Percentiles rank a stretch among this genome's conserved stretches.
Conservation (phyloP, 2,888 invertebrate genomes). For the Diaphora mendica region DNA sequence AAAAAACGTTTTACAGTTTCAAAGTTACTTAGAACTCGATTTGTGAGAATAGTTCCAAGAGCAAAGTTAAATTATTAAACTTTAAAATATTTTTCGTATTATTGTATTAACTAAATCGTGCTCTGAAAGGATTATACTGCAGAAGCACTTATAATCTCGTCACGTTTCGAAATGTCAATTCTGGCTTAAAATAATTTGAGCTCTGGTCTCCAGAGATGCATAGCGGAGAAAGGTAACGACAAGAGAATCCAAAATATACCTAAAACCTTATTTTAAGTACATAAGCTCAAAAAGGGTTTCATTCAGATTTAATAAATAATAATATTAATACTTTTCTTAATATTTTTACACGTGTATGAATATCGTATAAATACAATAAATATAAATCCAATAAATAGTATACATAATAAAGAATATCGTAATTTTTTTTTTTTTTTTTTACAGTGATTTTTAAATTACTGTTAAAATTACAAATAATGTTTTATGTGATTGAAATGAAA, state of each 20-base stretch:
- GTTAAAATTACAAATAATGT: no score
- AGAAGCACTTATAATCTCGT: constrained; percentile 10
- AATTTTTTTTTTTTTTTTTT: no score
- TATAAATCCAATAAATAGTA: no score
- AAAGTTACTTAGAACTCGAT: no score
- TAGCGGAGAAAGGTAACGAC: constrained; percentile 1
- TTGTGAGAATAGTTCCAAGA: not conserved
- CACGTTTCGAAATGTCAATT: constrained; percentile 34
- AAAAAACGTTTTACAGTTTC: no score
- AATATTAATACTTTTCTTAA: not conserved
- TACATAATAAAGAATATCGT: no score
- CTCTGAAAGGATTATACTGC: not conserved
- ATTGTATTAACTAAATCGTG: not conserved
- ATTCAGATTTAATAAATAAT: not conserved
- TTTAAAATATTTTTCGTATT: not conserved
- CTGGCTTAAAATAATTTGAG: constrained; percentile 26
- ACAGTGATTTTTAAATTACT: no score
- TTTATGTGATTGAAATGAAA: not conserved
- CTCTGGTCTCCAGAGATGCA: not conserved
- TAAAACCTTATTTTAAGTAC: constrained; percentile 33
- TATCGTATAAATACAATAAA: no score
- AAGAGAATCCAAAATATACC: constrained; percentile 16
- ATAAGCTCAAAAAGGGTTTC: constrained; percentile 10
- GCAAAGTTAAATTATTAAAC: not conserved
- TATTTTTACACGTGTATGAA: not conserved